Evolutionary conservation across 2,113 vertebrate genomes (phyloP).

Genomic region (Pseudorectes ferrugineus): DNA sequence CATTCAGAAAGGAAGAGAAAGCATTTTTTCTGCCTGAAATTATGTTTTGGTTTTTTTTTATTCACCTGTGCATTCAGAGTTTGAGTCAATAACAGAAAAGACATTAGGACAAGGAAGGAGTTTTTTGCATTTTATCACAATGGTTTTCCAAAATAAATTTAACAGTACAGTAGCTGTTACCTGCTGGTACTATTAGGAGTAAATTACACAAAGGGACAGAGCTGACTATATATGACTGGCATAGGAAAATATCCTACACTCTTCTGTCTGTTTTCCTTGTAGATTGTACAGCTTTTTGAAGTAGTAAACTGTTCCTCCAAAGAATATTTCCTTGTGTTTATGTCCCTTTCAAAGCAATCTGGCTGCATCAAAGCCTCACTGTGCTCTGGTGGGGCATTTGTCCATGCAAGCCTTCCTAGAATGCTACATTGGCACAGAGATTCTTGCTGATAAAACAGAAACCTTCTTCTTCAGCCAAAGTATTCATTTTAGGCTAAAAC

Average conservation of each 20-base stretch:
- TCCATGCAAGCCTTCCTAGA: background rate
- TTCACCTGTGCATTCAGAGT: background rate
- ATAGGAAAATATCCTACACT: background rate
- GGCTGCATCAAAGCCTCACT: background rate
- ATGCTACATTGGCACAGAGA: background rate
- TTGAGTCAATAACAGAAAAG: background rate
- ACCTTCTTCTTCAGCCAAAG: background rate
- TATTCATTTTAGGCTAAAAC: background rate
- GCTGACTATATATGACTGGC: background rate
- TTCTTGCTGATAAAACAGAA: background rate
- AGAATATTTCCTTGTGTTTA: background rate
- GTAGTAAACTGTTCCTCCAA: background rate
- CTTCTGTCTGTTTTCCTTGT: background rate
- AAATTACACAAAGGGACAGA: background rate
- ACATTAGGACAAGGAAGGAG: background rate
- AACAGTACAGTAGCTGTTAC: background rate
- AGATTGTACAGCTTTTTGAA: background rate
- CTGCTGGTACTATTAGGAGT: background rate
- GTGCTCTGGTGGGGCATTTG: background rate
- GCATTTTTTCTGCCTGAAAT: background rate
- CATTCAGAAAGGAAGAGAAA: background rate
- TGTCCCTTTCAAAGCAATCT: background rate
- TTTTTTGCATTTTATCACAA: background rate
- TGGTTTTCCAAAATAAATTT: background rate
- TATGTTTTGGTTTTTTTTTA: background rate